phyloP scores from a whole-genome alignment of 2,888 invertebrate species.

The Tillus elongatus region DNA sequence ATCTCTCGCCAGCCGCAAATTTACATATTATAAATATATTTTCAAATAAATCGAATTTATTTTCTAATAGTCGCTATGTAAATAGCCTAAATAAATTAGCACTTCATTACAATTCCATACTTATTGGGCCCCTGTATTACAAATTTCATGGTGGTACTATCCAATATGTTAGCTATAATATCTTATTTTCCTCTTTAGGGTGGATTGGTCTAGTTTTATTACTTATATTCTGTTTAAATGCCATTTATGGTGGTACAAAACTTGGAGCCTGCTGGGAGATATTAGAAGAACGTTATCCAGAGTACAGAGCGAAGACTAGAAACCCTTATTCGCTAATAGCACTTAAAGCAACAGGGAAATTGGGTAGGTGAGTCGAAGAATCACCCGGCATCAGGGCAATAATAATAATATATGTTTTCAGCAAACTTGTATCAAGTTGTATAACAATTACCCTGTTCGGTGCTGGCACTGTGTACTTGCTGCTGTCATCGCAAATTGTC shows the following conservation, averaged over 20 bases:
- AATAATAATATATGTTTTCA: constrained; percentile 25
- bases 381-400: constrained; percentile 6
- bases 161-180: too few species aligned
- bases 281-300: constrained; percentile 54
- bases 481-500: constrained; percentile 57
- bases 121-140: too few species aligned
- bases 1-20: too few species aligned
- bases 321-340: constrained; percentile 64
- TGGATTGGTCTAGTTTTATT: constrained; percentile 57
- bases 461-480: constrained; percentile 55
- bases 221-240: constrained; percentile 49
- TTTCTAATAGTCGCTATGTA: constrained; percentile 4
- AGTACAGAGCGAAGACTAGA: constrained; percentile 49
- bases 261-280: constrained; percentile 63
- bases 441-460: constrained; percentile 59
- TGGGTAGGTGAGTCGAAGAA: constrained; percentile 44
- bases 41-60: too few species aligned
- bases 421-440: constrained; percentile 48
- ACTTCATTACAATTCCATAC: neutral
- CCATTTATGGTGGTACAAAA: constrained; percentile 58
- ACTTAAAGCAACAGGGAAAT: constrained; percentile 50
- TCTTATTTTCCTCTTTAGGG: constrained; percentile 42
- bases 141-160: too few species aligned
- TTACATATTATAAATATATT: too few species aligned
- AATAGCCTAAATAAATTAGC: constrained; percentile 2